These are phyloP conservation scores for Chloroclystis v-ata DNA, from an alignment of 2,888 invertebrate genomes.

Conservation along the genomic window DNA sequence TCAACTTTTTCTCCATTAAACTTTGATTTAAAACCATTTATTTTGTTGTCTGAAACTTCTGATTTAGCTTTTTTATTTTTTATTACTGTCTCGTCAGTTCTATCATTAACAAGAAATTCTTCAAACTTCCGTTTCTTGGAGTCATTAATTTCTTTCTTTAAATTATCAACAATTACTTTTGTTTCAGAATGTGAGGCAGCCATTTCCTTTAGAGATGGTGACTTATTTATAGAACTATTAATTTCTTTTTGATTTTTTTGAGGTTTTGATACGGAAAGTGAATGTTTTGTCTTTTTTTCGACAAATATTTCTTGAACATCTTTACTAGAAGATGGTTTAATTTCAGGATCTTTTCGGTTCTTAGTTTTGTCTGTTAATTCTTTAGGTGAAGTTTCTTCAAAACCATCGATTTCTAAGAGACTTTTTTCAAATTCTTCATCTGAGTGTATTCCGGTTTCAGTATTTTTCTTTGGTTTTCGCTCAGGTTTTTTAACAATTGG, in stretches of 20 bases:
- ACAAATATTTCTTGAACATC: not conserved
- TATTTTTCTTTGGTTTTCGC: constrained; percentile 51
- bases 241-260: constrained; percentile 3
- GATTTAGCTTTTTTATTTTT: constrained; percentile 29
- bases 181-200: constrained; percentile 8
- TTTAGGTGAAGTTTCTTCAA: constrained; percentile 39
- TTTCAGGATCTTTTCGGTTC: not conserved
- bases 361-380: constrained; percentile 2
- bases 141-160: constrained; percentile 36
- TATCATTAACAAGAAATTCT: constrained; percentile 46
- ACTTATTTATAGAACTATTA: too few species aligned
- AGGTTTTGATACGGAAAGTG: constrained; percentile 9
- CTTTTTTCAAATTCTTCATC: constrained; percentile 85
- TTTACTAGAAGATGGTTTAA: constrained; percentile 14
- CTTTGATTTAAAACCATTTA: constrained; percentile 1
- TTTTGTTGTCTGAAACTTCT: constrained; percentile 14
- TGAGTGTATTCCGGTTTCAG: constrained; percentile 78
- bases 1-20: constrained; percentile 17
- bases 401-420: constrained; percentile 80
- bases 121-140: constrained; percentile 47
- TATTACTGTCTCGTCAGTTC: constrained; percentile 22
- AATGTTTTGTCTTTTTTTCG: constrained; percentile 9
- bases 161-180: constrained; percentile 20
- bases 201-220: constrained; percentile 4
- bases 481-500: constrained; percentile 54